Percentiles rank a stretch among this genome's conserved stretches.
Evolutionary conservation across 2,113 vertebrate species (phyloP).

Genomic region (Okapia johnstoni): DNA sequence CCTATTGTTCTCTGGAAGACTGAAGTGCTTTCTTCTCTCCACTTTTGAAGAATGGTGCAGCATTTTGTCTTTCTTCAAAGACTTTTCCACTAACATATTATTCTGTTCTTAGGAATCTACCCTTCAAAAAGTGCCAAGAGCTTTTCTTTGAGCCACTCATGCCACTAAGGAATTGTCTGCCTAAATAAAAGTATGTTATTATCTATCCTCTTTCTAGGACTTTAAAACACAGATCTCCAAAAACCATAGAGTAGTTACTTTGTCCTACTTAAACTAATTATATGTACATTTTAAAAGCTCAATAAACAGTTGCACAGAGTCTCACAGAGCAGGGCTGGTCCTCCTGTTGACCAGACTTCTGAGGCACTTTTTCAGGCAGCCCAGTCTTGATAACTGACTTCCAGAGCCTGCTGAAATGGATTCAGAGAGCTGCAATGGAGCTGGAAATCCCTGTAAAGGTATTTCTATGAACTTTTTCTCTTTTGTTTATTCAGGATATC

Average conservation of each 20-base stretch:
- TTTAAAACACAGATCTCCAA: not conserved
- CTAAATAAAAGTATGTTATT: constrained; percentile 3
- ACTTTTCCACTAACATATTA: not conserved
- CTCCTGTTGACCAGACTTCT: not conserved
- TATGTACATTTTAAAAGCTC: not conserved
- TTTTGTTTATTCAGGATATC: constrained; percentile 29
- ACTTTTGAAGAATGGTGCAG: not conserved
- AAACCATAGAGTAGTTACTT: not conserved
- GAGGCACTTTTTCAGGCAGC: not conserved
- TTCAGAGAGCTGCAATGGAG: not conserved
- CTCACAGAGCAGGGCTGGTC: not conserved
- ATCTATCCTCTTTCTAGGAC: not conserved
- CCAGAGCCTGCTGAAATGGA: not conserved
- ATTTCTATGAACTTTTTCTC: constrained; percentile 33
- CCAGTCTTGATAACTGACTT: not conserved
- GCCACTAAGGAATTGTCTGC: not conserved
- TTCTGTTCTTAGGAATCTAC: not conserved
- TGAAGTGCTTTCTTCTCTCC: not conserved
- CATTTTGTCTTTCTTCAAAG: not conserved
- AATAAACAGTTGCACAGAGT: not conserved
- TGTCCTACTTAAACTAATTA: not conserved
- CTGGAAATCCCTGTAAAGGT: not conserved
- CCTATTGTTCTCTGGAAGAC: not conserved
- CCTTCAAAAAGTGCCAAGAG: not conserved
- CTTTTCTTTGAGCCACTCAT: not conserved